Evolutionary conservation across 2,888 invertebrate species (phyloP), one percentile per base, ranked within the genome.

Genomic region (Pseudococcus jackbeardsleyi): DNA sequence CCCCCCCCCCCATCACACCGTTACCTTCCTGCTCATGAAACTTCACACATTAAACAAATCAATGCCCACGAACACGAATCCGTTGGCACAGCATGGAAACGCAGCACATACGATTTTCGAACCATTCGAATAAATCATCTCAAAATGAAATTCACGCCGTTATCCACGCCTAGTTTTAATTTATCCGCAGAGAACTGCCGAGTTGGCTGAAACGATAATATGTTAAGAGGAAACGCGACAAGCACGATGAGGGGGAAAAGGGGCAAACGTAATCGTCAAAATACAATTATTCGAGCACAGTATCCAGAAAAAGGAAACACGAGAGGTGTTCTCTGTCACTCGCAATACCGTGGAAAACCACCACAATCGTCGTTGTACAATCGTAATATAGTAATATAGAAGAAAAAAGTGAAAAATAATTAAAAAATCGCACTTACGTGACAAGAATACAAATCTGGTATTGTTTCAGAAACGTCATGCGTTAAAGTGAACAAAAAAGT

Each of bases 381-480:
- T 59, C 26, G 68, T 33, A 72, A 72, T 72, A 22, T 5, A 26
- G 15, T 72, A 72, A 72, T 72, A 33, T 26, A 72, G 68, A 6
- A 33, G 59, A 59, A 59, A 72, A 33, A 72, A 72, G 68, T 72
- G 68, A 72, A 72, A 72, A 72, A 72, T 26, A 26, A 72, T 26
- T 15, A 72, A 72, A 72, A 72, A 72, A 72, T 33, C 26, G 33
- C 68, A 72, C 68, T 72, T 72, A 72, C 68, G 68, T 72, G 68
- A 72, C 68, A 72, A 72, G 26, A 72, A 26, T 72, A 72, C 68
- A 33, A 72, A 72, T 72, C 26, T 72, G 26, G 68, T 72, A 72
- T 72, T 72, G 68, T 72, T 72, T 72, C 15, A 72, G 26, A 72
- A 72, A 72, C 68, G 68, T 72, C 68, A 72, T 72, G 68, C 68